phyloP scores from a whole-genome alignment of 2,797 vertebrate genomes.

The Morelia viridis region DNA sequence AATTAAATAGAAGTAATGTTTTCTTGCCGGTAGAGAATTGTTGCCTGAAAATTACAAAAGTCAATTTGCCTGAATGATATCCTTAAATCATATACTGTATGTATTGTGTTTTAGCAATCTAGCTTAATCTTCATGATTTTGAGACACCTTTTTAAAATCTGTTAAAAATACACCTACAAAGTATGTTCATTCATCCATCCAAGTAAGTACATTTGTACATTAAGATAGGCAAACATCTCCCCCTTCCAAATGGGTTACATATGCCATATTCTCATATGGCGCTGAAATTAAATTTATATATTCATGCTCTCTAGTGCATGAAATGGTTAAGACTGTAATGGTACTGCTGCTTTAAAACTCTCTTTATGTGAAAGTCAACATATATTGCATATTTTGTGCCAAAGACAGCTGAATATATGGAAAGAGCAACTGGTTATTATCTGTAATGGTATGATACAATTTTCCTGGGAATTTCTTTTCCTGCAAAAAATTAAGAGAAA shows the following conservation, averaged over 20 bases:
- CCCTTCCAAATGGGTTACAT: neutral
- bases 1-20: neutral
- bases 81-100: neutral
- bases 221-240: neutral
- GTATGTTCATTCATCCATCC: neutral
- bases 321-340: neutral
- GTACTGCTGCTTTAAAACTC: neutral
- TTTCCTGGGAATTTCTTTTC: constrained; percentile 20
- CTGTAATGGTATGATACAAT: neutral
- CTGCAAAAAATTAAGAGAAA: constrained; percentile 37
- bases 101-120: neutral
- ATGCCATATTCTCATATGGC: neutral
- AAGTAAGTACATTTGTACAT: neutral
- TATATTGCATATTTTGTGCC: neutral
- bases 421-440: constrained; percentile 41
- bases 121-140: neutral
- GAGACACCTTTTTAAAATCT: neutral
- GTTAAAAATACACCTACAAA: neutral
- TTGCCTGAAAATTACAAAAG: neutral
- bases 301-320: neutral
- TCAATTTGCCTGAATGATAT: neutral
- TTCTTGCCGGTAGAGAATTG: neutral
- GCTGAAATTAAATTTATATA: neutral
- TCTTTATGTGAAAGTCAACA: neutral
- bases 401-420: constrained; percentile 29